Percentiles rank a stretch among this genome's conserved stretches.
Evolutionary conservation across 1,140 invertebrate species (phyloP).

Genomic region (Pygmarrhopalites habei): DNA sequence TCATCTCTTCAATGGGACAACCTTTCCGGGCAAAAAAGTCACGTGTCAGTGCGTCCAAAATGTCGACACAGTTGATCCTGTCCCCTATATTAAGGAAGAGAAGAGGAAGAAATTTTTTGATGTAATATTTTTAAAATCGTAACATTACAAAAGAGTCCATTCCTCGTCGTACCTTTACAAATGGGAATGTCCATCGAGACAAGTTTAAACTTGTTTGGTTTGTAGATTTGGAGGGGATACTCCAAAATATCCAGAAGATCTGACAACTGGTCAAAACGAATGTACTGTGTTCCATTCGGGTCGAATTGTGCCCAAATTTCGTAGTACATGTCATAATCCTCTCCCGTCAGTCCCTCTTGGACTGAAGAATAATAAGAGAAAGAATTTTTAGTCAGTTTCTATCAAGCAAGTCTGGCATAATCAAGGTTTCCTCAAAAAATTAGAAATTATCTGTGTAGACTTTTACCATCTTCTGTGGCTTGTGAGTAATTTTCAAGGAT

Average conservation of each 20-base stretch:
- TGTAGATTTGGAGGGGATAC: slow-evolving; percentile 88
- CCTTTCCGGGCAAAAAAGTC: slow-evolving; percentile 89
- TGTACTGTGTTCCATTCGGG: slow-evolving; percentile 94
- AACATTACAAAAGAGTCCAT: too few relatives aligned
- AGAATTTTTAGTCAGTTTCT: too few relatives aligned
- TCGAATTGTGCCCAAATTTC: too few relatives aligned
- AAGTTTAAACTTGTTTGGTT: slow-evolving; percentile 98
- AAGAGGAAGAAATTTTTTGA: too few relatives aligned
- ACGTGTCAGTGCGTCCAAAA: too few relatives aligned
- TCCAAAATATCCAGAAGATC: slow-evolving; percentile 86
- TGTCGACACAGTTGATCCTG: slow-evolving; percentile 94
- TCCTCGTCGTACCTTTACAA: slow-evolving; percentile 79
- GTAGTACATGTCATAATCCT: too few relatives aligned
- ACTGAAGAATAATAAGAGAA: too few relatives aligned
- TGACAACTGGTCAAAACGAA: slow-evolving; percentile 82
- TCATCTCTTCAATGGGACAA: slow-evolving; percentile 83
- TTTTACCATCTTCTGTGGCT: slow-evolving; percentile 97
- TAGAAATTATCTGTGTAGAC: too few relatives aligned
- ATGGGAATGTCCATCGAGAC: slow-evolving; percentile 98
- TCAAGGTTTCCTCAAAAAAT: too few relatives aligned
- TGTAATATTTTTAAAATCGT: too few relatives aligned
- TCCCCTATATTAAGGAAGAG: slow-evolving; percentile 52
- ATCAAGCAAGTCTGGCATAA: too few relatives aligned
- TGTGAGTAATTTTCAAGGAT: slow-evolving; percentile 97
- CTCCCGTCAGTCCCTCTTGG: slow-evolving; percentile 90